These are phyloP conservation scores for Acanthoscelides obtectus DNA, from an alignment of 2,888 invertebrate genomes.

Conservation along the genomic window DNA sequence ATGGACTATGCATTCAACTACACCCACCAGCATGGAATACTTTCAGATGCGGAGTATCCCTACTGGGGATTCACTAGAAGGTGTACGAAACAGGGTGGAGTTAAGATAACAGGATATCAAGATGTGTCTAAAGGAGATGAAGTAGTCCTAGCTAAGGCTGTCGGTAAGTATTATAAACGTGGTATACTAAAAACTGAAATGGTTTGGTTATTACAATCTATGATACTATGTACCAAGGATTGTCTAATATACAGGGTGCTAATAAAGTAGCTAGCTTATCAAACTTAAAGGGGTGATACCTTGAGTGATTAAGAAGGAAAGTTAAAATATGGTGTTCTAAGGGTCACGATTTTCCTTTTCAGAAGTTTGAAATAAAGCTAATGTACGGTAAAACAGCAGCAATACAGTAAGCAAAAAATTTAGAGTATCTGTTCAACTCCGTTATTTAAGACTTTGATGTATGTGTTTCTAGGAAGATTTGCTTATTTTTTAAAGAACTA, in stretches of 20 bases:
- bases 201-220: not conserved
- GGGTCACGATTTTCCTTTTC: too few species aligned
- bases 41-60: slow-evolving; percentile 40
- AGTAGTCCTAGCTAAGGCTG: not conserved
- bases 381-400: too few species aligned
- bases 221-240: too few species aligned
- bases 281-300: too few species aligned
- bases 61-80: slow-evolving; percentile 34
- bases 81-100: slow-evolving; percentile 27
- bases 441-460: not conserved
- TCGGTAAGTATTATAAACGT: not conserved
- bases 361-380: too few species aligned
- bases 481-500: too few species aligned
- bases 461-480: too few species aligned
- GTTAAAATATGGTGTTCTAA: not conserved
- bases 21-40: slow-evolving; percentile 29
- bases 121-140: not conserved
- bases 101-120: not conserved
- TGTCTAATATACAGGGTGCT: too few species aligned
- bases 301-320: not conserved
- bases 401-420: too few species aligned
- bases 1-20: slow-evolving; percentile 44
- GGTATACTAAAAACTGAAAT: not conserved
- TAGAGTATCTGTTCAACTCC: not conserved
- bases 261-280: too few species aligned